These are phyloP conservation scores for Andrena trimmerana DNA, from an alignment of 2,888 invertebrate genomes.

Conservation along the genomic window DNA sequence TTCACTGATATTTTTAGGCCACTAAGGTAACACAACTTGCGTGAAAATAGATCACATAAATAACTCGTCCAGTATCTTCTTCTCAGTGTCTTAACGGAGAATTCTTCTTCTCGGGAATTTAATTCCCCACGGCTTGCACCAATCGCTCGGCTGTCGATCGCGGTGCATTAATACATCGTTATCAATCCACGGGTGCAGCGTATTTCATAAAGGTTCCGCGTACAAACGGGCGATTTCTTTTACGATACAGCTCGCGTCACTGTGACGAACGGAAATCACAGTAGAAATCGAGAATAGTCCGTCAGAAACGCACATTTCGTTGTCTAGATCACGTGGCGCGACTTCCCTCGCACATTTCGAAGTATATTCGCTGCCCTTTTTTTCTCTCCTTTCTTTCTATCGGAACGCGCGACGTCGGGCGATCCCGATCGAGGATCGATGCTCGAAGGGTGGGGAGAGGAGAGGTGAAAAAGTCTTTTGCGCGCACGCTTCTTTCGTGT, in stretches of 20 bases:
- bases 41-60: slow-evolving; percentile 65
- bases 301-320: slow-evolving; percentile 5
- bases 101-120: slow-evolving; percentile 13
- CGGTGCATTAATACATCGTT: neutral
- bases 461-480: neutral
- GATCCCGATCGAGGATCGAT: slow-evolving; percentile 6
- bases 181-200: neutral
- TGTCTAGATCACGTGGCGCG: neutral
- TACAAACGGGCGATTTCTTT: neutral
- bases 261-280: neutral
- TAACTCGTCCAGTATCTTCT: slow-evolving; percentile 56
- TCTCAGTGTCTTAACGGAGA: slow-evolving; percentile 39
- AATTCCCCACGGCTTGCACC: neutral
- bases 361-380: neutral
- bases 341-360: neutral
- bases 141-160: neutral
- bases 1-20: slow-evolving; percentile 69
- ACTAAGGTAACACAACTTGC: slow-evolving; percentile 68
- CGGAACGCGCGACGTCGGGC: neutral
- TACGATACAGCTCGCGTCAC: neutral
- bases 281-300: slow-evolving; percentile 1
- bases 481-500: slow-evolving; percentile 10
- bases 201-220: neutral
- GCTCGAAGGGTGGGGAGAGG: neutral
- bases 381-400: neutral